phyloP scores from a whole-genome alignment of 2,113 vertebrate genomes.

The rat (Rattus norvegicus) region DNA sequence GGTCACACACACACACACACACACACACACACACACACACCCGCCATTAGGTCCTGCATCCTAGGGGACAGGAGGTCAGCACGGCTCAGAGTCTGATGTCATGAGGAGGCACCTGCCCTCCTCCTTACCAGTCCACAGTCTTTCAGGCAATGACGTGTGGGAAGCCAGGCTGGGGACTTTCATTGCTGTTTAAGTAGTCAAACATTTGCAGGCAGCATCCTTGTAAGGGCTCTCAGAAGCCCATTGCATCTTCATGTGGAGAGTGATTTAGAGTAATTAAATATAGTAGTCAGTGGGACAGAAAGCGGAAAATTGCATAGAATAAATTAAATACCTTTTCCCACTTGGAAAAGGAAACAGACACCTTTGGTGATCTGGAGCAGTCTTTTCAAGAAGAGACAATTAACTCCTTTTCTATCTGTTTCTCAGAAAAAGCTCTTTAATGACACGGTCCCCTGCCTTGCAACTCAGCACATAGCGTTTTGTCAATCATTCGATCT shows the following conservation, averaged over 20 bases:
- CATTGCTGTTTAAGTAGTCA: conserved; percentile 71
- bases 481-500: conserved; percentile 84
- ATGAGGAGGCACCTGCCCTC: neutral
- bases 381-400: conserved; percentile 77
- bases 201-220: conserved; percentile 66
- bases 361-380: conserved; percentile 77
- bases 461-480: conserved; percentile 75
- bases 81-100: neutral
- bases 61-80: neutral
- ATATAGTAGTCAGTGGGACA: conserved; percentile 75
- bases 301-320: conserved; percentile 80
- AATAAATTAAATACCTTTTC: conserved; percentile 78
- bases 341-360: conserved; percentile 78
- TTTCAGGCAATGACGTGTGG: neutral
- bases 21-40: too few relatives aligned
- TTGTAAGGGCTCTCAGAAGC: conserved; percentile 75
- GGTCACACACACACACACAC: neutral
- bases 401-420: conserved; percentile 76
- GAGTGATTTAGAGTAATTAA: conserved; percentile 84
- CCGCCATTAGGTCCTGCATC: neutral
- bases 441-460: conserved; percentile 70
- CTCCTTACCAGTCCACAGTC: neutral
- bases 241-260: conserved; percentile 73
- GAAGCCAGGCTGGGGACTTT: conserved; percentile 68
- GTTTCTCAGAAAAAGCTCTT: conserved; percentile 69